phyloP scores from a whole-genome alignment of 2,113 vertebrate species.

The Syrrhaptes paradoxus region DNA sequence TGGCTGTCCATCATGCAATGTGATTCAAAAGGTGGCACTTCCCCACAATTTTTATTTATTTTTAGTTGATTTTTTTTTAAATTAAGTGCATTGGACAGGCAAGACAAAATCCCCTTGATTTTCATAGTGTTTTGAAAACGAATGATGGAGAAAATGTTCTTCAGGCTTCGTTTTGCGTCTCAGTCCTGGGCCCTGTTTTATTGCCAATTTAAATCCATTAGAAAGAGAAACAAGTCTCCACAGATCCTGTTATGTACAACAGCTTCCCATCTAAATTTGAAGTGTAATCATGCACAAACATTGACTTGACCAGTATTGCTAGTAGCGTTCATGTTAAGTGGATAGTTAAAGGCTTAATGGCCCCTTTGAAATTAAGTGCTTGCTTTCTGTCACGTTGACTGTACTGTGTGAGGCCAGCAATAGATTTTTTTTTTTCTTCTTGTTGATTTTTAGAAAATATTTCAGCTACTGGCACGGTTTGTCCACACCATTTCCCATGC shows the following conservation, averaged over 20 bases:
- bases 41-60: background rate
- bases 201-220: slow-evolving; percentile 26
- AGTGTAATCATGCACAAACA: slow-evolving; percentile 37
- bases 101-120: background rate
- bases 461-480: background rate
- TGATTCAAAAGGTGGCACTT: background rate
- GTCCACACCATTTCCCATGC: background rate
- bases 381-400: background rate
- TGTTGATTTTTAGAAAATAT: background rate
- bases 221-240: slow-evolving; percentile 16
- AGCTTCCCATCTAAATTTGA: slow-evolving; percentile 21
- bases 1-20: background rate
- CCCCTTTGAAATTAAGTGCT: slow-evolving; percentile 10
- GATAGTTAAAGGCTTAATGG: slow-evolving; percentile 54
- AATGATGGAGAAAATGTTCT: background rate
- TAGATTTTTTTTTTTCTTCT: background rate
- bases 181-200: background rate
- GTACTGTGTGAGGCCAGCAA: background rate
- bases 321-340: slow-evolving; percentile 6
- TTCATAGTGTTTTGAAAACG: background rate
- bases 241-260: background rate
- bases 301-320: slow-evolving; percentile 52
- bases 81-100: background rate
- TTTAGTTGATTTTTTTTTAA: background rate
- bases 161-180: background rate